Evolutionary conservation across 2,888 invertebrate genomes (phyloP), one percentile per base, ranked within the genome.

Genomic region (Drosophila infuscata): DNA sequence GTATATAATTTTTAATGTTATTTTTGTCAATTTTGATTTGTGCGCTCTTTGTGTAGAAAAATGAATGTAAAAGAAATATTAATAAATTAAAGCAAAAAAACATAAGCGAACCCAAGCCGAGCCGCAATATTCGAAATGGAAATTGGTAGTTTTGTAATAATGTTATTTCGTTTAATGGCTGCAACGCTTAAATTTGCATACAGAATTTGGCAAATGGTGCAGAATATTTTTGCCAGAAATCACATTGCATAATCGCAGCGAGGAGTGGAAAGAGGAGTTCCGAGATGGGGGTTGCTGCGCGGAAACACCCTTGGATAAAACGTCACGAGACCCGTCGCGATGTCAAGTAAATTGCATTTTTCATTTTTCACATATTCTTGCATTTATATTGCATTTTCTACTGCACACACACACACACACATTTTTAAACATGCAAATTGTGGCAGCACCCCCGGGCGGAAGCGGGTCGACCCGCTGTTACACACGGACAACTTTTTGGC

Each of bases 101-200:
- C 25, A 41, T 15, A 54, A 61, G 41, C 33, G 29, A 36, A 15
- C 29, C 48, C 43, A 68, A 58, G 53, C 32, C 33, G 38, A 33
- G 38, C 20, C 51, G 8, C 20, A 52, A 35, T 60, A 15, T 46
- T 29, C 38, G 43, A 36, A 38, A 61, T 68, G 41, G 56, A 58
- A 48, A 67, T 66, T 61, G 73, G 15, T 20, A 36, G 32, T 51
- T 69, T 69, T 54, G 68, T 29, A 74, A 87, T 89, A 88, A 90
- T 81, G 82, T 76, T 75, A 91, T 86, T 84, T 79, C 62, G 67
- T 60, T 78, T 89, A 87, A 91, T 88, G 89, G 60, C 77, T 75
- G 82, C 81, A 83, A 86, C 81, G 87, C 81, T 79, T 74, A 73
- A 88, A 91, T 91, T 91, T 92, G 92, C 92, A 91, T 92, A 86